Conservation (phyloP, 2,797 vertebrate genomes). For the Micromesistius poutassou region DNA sequence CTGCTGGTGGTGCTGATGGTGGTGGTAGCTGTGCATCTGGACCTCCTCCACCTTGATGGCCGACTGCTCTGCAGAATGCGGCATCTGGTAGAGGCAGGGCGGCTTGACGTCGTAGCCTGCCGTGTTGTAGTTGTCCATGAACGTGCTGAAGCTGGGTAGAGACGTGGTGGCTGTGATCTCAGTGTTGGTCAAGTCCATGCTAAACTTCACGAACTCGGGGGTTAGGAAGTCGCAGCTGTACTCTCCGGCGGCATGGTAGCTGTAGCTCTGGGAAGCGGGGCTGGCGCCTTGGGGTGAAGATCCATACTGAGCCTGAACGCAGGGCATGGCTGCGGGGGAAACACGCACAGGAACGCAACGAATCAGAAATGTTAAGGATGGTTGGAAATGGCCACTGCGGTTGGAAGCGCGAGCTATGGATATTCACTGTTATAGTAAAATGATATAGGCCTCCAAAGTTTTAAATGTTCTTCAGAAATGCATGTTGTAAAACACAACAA, state of each 20-base stretch:
- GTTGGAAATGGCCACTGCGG: neutral
- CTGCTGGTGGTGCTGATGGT: conserved; percentile 56
- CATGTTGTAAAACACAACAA: neutral
- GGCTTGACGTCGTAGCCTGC: conserved; percentile 97
- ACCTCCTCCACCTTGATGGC: conserved; percentile 99
- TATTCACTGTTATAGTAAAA: neutral
- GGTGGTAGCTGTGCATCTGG: conserved; percentile 95
- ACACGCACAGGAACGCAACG: conserved; percentile 56
- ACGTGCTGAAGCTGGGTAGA: conserved; percentile 84
- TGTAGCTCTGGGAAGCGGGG: conserved; percentile 98
- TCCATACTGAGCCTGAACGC: conserved; percentile 99
- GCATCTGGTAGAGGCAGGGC: conserved; percentile 99
- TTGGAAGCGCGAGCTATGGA: neutral
- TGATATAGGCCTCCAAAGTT: neutral
- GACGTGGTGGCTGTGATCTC: conserved; percentile 97
- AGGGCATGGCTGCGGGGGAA: conserved; percentile 92
- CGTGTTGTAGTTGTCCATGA: conserved; percentile 93
- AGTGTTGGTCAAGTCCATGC: conserved; percentile 99
- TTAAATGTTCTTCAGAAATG: neutral
- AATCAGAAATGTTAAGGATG: conserved; percentile 21
- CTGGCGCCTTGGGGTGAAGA: conserved; percentile 99
- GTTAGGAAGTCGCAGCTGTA: conserved; percentile 99
- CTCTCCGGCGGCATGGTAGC: conserved; percentile 92
- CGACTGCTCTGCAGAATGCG: conserved; percentile 91
- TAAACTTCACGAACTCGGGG: conserved; percentile 99